A percentile compares a stretch with the other conserved stretches of the same genome.
phyloP scores from a whole-genome alignment of 2,888 invertebrate genomes.

The Leptopilina myrica region DNA sequence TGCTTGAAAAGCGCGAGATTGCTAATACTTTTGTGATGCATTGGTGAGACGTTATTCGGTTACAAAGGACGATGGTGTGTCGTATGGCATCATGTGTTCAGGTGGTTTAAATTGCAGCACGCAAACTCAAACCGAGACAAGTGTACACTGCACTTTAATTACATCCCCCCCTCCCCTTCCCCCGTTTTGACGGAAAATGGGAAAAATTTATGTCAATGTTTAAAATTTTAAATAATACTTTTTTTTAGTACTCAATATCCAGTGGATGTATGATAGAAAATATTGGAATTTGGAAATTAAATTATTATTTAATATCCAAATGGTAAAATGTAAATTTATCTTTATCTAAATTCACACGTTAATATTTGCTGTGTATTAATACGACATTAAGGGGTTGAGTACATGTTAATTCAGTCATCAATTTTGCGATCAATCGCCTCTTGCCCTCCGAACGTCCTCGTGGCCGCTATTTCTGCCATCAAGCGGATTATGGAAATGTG shows the following conservation, averaged over 20 bases:
- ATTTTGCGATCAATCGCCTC: constrained; percentile 28
- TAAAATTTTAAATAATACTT: too few species aligned
- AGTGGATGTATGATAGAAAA: too few species aligned
- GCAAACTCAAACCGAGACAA: constrained; percentile 7
- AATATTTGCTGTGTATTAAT: background rate
- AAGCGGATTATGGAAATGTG: constrained; percentile 27
- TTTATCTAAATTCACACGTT: background rate
- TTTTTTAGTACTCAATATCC: too few species aligned
- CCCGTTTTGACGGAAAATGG: too few species aligned
- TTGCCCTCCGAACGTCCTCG: background rate
- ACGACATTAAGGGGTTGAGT: constrained; percentile 9
- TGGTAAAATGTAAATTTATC: too few species aligned
- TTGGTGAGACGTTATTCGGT: constrained; percentile 23
- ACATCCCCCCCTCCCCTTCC: too few species aligned
- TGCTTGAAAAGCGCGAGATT: background rate
- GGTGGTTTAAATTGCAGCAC: constrained; percentile 33
- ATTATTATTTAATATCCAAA: too few species aligned
- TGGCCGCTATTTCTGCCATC: constrained; percentile 17
- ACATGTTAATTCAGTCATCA: background rate
- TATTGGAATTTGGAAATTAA: too few species aligned
- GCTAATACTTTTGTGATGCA: constrained; percentile 28
- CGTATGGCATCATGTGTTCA: constrained; percentile 15
- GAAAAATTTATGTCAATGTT: too few species aligned
- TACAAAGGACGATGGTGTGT: background rate
- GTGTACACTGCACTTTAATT: constrained; percentile 1